Conservation (phyloP, 37 sponge, comb jelly and placozoan species). For the Amphimedon queenslandica region DNA sequence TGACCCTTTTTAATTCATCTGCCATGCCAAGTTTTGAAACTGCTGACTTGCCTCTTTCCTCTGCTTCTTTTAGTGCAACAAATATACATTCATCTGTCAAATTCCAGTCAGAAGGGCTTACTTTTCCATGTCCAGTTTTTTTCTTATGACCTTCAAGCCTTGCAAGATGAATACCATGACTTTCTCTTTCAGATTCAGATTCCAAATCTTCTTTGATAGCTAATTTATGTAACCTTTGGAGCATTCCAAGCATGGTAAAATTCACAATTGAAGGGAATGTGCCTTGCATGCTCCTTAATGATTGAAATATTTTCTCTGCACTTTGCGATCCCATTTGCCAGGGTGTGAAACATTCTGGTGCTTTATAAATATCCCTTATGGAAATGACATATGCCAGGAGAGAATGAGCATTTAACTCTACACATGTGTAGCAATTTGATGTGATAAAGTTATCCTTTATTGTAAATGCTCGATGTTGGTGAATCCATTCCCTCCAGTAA, state of each 20-base stretch:
- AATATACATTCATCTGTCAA: too few species aligned
- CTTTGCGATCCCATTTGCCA: conserved; percentile 33
- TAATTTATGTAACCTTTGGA: conserved; percentile 10
- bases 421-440: conserved; percentile 8
- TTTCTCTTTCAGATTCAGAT: conserved; percentile 1
- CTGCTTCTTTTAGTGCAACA: too few species aligned
- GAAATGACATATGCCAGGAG: background rate
- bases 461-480: background rate
- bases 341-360: conserved; percentile 20
- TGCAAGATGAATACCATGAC: conserved; percentile 4
- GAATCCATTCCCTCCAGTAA: conserved; percentile 8
- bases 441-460: conserved; percentile 18
- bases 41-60: conserved; percentile 4
- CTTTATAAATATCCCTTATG: background rate
- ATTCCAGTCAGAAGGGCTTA: background rate
- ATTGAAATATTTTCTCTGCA: conserved; percentile 20
- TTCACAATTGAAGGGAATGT: conserved; percentile 28
- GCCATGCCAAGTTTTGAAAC: conserved; percentile 45
- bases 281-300: conserved; percentile 13
- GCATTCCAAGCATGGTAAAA: conserved; percentile 19
- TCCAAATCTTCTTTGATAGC: conserved; percentile 15
- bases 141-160: background rate
- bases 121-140: background rate
- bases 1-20: background rate
- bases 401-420: conserved; percentile 46